These are phyloP conservation scores for Triplophysa rosa DNA, from an alignment of 2,113 vertebrate species.

Conservation along the genomic window DNA sequence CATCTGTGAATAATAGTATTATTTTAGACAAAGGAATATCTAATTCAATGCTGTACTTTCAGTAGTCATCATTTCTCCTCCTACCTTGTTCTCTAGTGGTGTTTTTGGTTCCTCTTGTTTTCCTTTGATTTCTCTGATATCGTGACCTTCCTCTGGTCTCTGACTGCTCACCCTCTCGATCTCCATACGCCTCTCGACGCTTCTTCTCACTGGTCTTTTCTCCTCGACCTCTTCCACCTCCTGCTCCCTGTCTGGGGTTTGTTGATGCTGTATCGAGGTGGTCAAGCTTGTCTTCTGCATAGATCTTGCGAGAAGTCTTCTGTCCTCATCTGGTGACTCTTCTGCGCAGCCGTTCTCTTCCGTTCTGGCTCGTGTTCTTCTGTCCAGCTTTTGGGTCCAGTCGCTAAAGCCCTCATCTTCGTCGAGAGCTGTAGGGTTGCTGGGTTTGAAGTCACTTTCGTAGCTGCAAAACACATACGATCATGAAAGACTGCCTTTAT, in stretches of 20 bases:
- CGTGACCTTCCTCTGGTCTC: slow-evolving; percentile 46
- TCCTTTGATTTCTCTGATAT: slow-evolving; percentile 46
- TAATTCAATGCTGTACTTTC: background rate
- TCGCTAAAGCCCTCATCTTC: slow-evolving; percentile 96
- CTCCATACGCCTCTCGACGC: slow-evolving; percentile 57
- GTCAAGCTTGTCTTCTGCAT: background rate
- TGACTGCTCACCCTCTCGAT: slow-evolving; percentile 27
- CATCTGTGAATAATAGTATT: slow-evolving; percentile 50
- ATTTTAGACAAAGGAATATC: background rate
- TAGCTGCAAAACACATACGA: slow-evolving; percentile 60
- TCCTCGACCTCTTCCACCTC: slow-evolving; percentile 48
- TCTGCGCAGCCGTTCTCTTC: slow-evolving; percentile 55
- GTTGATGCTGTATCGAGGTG: background rate
- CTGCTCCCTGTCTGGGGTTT: background rate
- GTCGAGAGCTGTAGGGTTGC: slow-evolving; percentile 71
- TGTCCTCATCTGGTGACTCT: slow-evolving; percentile 49
- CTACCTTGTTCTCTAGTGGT: slow-evolving; percentile 54
- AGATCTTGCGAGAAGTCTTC: slow-evolving; percentile 45
- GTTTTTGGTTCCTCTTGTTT: slow-evolving; percentile 49
- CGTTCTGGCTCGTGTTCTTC: slow-evolving; percentile 67
- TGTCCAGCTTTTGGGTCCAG: slow-evolving; percentile 86
- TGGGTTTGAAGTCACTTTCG: slow-evolving; percentile 70
- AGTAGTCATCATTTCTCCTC: background rate
- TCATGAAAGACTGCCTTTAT: no score
- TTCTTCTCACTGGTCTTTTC: slow-evolving; percentile 33